Evolutionary conservation across 2,888 invertebrate species (phyloP).

Genomic region (Ophion costatus): DNA sequence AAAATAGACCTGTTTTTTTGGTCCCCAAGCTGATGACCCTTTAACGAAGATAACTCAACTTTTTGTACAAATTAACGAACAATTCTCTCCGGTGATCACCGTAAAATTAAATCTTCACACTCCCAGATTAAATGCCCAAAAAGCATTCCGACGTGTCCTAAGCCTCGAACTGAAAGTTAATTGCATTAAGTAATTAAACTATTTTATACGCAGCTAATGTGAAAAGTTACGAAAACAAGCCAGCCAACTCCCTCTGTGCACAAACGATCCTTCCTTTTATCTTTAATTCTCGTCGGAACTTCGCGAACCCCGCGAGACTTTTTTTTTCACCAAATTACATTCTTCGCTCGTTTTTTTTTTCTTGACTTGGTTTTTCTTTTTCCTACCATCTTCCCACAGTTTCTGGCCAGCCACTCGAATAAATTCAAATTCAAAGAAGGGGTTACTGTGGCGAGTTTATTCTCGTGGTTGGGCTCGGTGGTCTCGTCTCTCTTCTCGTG

Average conservation of each 20-base stretch:
- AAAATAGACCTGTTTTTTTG: too few relatives aligned
- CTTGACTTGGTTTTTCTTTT: conserved; percentile 29
- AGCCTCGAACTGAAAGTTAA: neutral
- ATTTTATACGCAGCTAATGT: neutral
- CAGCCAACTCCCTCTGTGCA: conserved; percentile 25
- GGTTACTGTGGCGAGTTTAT: conserved; percentile 66
- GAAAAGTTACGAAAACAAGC: conserved; percentile 34
- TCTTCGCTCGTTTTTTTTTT: conserved; percentile 50
- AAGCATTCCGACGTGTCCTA: too few relatives aligned
- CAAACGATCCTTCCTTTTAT: conserved; percentile 30
- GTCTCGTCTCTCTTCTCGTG: conserved; percentile 30
- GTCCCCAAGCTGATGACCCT: too few relatives aligned
- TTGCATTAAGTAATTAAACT: neutral
- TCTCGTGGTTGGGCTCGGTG: conserved; percentile 64
- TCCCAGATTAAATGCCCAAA: neutral
- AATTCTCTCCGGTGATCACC: neutral
- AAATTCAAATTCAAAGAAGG: conserved; percentile 55
- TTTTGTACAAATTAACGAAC: neutral
- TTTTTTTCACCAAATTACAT: conserved; percentile 59
- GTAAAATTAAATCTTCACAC: neutral
- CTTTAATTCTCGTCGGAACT: conserved; percentile 38
- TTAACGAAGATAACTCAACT: too few relatives aligned
- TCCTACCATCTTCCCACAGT: conserved; percentile 39
- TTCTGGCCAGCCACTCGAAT: conserved; percentile 53
- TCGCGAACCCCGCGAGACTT: conserved; percentile 3